Percentiles rank a stretch among this genome's conserved stretches.
Evolutionary conservation across 2,797 vertebrate genomes (phyloP).

Genomic region (Acanthis flammea): DNA sequence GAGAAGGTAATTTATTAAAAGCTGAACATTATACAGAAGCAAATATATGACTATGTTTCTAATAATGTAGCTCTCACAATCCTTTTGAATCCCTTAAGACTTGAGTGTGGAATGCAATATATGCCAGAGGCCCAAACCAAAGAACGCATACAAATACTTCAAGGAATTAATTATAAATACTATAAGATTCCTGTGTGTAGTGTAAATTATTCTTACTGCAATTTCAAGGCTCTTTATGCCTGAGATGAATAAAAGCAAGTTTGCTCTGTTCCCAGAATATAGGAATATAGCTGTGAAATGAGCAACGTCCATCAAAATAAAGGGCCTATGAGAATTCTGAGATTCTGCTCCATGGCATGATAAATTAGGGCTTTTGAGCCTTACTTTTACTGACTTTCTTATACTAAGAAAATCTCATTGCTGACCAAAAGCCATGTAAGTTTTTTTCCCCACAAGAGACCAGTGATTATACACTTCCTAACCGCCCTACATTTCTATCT

Average conservation of each 20-base stretch:
- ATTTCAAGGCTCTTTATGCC: not conserved
- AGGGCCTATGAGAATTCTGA: not conserved
- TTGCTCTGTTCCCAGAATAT: not conserved
- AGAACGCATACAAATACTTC: not conserved
- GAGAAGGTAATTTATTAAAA: not conserved
- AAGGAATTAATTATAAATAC: slow-evolving; percentile 6
- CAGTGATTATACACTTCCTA: not conserved
- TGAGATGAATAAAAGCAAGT: not conserved
- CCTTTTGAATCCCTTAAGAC: not conserved
- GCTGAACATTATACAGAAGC: not conserved
- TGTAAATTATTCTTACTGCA: not conserved
- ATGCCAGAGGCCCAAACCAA: not conserved
- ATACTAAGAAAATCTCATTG: not conserved
- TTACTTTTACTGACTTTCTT: not conserved
- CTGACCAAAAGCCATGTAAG: not conserved
- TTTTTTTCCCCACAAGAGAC: not conserved
- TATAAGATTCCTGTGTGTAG: not conserved
- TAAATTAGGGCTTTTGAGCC: not conserved
- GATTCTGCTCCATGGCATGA: not conserved
- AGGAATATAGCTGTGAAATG: not conserved
- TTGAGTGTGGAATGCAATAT: not conserved
- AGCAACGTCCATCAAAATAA: not conserved
- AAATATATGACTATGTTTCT: not conserved
- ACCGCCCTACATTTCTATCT: not conserved
- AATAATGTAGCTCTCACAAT: not conserved